phyloP scores from a whole-genome alignment of 2,797 vertebrate genomes.

The Hoplostethus atlanticus region DNA sequence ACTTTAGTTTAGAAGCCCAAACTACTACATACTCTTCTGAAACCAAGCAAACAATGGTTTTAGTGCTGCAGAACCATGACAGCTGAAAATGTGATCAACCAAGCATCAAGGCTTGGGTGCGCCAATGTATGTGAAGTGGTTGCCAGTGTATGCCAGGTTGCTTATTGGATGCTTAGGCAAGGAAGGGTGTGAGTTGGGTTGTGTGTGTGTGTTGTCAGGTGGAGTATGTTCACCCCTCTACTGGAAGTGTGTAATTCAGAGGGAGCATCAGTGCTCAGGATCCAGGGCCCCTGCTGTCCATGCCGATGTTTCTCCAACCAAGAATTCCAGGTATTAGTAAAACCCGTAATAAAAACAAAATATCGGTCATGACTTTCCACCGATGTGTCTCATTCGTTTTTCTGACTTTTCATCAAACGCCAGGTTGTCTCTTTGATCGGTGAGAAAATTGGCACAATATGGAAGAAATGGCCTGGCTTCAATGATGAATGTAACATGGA shows the following conservation, averaged over 20 bases:
- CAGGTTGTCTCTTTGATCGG: conserved; percentile 80
- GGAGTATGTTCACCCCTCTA: conserved; percentile 84
- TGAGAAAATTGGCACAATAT: conserved; percentile 77
- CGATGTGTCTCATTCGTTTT: not conserved
- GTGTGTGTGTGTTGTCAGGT: conserved; percentile 68
- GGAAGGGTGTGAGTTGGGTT: conserved; percentile 9
- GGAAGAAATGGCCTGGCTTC: conserved; percentile 87
- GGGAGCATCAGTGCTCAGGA: conserved; percentile 51
- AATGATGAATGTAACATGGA: conserved; percentile 85
- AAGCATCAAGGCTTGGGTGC: conserved; percentile 59
- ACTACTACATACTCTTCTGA: conserved; percentile 7
- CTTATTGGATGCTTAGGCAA: not conserved
- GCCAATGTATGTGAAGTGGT: conserved; percentile 44
- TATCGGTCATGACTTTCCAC: not conserved
- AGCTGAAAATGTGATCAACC: conserved; percentile 59
- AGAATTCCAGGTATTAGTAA: conserved; percentile 81
- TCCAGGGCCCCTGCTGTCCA: conserved; percentile 80
- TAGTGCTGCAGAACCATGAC: not conserved
- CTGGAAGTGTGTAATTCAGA: conserved; percentile 72
- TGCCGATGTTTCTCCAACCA: conserved; percentile 82
- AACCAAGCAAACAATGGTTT: conserved; percentile 56
- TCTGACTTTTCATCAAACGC: conserved; percentile 7
- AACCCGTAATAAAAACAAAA: not conserved
- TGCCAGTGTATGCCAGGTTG: not conserved
- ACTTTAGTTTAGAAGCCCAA: no score